Conservation (phyloP, 2,113 vertebrate genomes). For the Leucopternis melanops region DNA sequence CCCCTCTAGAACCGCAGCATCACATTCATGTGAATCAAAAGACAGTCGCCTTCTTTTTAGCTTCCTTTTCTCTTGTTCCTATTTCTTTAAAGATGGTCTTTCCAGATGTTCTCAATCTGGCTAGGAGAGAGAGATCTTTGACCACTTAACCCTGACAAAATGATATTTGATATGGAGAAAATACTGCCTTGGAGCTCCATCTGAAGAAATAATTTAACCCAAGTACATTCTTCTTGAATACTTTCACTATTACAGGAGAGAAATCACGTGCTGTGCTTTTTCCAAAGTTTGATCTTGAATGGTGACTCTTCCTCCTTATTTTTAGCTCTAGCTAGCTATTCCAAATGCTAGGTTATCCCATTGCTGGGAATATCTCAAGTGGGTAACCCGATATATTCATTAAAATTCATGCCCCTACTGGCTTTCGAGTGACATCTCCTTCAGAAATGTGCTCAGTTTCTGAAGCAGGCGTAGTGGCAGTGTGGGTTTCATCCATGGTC, state of each 20-base stretch:
- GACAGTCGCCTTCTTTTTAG: background rate
- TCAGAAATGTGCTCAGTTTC: background rate
- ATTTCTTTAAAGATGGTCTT: background rate
- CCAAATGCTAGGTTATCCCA: background rate
- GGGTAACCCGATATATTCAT: background rate
- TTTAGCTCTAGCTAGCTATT: background rate
- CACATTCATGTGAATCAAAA: accelerated
- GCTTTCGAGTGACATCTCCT: background rate
- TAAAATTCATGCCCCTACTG: background rate
- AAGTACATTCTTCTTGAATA: background rate
- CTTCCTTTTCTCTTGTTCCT: background rate
- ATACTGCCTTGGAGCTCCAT: background rate
- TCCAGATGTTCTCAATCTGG: background rate
- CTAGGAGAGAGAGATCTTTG: background rate
- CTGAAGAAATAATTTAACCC: background rate
- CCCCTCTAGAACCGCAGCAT: background rate
- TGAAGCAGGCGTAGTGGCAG: background rate
- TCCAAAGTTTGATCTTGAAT: background rate
- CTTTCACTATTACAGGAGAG: background rate
- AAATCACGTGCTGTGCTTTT: background rate
- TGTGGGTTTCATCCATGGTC: background rate
- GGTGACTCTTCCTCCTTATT: background rate
- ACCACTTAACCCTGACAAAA: background rate
- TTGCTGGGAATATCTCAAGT: background rate
- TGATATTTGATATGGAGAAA: background rate